A percentile compares a stretch with the other conserved stretches of the same genome.
phyloP scores from a whole-genome alignment of 2,888 invertebrate genomes.

The Nasonovia ribisnigri region DNA sequence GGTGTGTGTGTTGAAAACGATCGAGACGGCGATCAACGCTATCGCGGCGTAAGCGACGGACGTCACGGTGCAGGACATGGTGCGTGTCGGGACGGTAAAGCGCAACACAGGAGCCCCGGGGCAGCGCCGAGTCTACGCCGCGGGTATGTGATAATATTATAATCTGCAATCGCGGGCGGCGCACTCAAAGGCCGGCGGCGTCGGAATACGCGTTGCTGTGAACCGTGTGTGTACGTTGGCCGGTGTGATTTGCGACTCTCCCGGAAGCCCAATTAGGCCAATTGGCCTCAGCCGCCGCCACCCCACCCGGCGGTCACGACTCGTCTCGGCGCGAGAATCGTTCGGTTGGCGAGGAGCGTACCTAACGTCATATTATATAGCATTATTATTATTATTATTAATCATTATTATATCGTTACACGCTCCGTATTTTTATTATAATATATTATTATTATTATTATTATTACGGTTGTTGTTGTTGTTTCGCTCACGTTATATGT shows the following conservation, averaged over 20 bases:
- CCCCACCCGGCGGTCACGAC: neutral
- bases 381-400: neutral
- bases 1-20: conserved; percentile 43
- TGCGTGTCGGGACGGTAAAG: conserved; percentile 3
- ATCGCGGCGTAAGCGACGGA: neutral
- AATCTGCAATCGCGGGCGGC: neutral
- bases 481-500: neutral
- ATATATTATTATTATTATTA: neutral
- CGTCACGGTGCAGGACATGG: conserved; percentile 21
- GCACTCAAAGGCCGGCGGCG: conserved; percentile 22
- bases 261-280: conserved; percentile 61
- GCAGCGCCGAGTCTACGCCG: neutral
- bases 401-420: neutral
- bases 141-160: neutral
- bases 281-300: conserved; percentile 30
- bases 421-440: neutral
- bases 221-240: neutral
- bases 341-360: neutral
- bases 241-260: conserved; percentile 33
- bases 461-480: neutral
- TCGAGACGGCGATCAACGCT: conserved; percentile 19
- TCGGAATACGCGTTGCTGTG: conserved; percentile 11
- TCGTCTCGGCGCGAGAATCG: neutral
- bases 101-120: conserved; percentile 15
- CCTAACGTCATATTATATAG: neutral